Conservation (phyloP, 37 sponge, comb jelly and placozoan species). For the Oopsacas minuta region DNA sequence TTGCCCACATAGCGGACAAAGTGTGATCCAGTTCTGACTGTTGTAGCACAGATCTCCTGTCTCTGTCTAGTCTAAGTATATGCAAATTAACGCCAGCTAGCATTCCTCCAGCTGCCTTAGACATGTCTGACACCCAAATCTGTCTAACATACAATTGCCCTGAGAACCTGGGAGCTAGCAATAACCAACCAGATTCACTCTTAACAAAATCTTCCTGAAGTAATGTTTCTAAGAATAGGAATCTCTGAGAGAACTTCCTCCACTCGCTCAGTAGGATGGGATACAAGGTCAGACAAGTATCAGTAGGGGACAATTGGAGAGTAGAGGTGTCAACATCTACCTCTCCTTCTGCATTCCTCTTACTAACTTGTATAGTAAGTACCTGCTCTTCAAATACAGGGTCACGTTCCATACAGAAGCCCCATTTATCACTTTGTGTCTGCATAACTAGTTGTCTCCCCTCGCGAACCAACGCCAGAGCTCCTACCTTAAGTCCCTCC, state of each 20-base stretch:
- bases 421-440: constrained; percentile 36
- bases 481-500: constrained; percentile 51
- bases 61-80: constrained; percentile 33
- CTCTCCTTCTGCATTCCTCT: neutral
- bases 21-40: constrained; percentile 29
- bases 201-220: constrained; percentile 17
- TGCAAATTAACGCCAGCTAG: constrained; percentile 23
- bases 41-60: constrained; percentile 32
- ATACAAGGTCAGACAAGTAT: constrained; percentile 1
- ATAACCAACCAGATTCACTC: constrained; percentile 28
- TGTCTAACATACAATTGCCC: constrained; percentile 35
- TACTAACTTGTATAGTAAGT: constrained; percentile 25
- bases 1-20: constrained; percentile 33
- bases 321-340: constrained; percentile 9
- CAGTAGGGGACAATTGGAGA: neutral
- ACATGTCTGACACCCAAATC: constrained; percentile 32
- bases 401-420: constrained; percentile 27
- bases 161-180: constrained; percentile 22
- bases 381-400: constrained; percentile 31
- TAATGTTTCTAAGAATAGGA: constrained; percentile 31
- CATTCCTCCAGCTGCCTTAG: constrained; percentile 20
- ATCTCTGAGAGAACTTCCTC: constrained; percentile 13
- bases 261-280: neutral
- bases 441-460: constrained; percentile 23
- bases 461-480: constrained; percentile 31